Conservation (phyloP, 2,113 vertebrate genomes). For the Alosa alosa region DNA sequence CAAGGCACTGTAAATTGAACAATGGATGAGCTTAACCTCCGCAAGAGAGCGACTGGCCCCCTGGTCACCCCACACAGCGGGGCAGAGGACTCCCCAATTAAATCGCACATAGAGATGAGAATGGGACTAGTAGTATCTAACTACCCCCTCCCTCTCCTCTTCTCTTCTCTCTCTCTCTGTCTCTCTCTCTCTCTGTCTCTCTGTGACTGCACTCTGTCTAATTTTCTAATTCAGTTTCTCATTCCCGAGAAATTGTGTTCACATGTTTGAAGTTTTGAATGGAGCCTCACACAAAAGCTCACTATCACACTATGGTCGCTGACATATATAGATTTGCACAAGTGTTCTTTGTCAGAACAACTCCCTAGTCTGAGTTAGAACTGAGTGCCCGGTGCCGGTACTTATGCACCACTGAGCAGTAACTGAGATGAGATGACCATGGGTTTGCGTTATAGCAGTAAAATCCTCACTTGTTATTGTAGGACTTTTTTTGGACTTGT, state of each 20-base stretch:
- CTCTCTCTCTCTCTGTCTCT: neutral
- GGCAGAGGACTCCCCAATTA: conserved; percentile 60
- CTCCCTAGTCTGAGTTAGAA: neutral
- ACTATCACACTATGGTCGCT: neutral
- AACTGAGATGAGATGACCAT: neutral
- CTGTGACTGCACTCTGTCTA: neutral
- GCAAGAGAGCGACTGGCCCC: conserved; percentile 54
- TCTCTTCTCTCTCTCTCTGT: neutral
- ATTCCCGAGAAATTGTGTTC: neutral
- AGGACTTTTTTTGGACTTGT: neutral
- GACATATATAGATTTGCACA: neutral
- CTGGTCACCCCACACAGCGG: conserved; percentile 40
- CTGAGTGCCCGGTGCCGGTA: neutral
- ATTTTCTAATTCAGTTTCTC: neutral
- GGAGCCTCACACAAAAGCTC: neutral
- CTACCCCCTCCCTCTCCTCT: neutral
- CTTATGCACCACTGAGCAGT: neutral
- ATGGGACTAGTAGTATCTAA: conserved; percentile 31
- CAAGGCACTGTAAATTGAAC: conserved; percentile 62
- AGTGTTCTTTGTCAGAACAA: neutral
- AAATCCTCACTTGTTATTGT: neutral
- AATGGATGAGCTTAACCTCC: conserved; percentile 64
- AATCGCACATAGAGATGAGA: conserved; percentile 52
- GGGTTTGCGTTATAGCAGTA: neutral
- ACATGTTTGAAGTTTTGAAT: conserved; percentile 6